These are phyloP conservation scores for Artemia sinica DNA, from an alignment of 2,888 invertebrate genomes.

Conservation along the genomic window DNA sequence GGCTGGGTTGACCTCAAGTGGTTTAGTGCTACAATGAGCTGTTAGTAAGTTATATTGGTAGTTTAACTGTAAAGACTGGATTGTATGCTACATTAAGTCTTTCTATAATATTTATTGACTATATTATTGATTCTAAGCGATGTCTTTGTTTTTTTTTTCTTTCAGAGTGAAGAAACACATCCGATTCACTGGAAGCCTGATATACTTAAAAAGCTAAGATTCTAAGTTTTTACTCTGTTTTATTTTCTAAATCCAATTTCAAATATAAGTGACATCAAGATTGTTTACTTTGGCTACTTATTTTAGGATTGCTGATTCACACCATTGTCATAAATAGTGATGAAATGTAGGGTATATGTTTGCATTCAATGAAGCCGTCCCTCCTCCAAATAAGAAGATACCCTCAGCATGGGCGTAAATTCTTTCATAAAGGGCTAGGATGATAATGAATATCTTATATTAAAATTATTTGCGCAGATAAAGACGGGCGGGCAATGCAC, in stretches of 20 bases:
- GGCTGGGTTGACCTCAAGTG: background rate
- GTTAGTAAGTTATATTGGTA: background rate
- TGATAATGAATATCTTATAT: too few relatives aligned
- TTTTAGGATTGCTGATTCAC: too few relatives aligned
- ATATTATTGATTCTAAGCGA: too few relatives aligned
- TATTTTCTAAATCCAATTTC: slow-evolving; percentile 11
- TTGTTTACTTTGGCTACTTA: too few relatives aligned
- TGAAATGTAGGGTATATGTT: too few relatives aligned
- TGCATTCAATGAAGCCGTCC: too few relatives aligned
- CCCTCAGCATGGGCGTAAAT: too few relatives aligned
- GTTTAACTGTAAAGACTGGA: slow-evolving; percentile 11
- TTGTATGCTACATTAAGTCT: background rate
- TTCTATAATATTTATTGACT: slow-evolving; percentile 2
- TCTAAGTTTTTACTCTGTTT: slow-evolving; percentile 37
- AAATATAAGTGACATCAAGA: background rate
- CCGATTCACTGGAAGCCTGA: slow-evolving; percentile 96
- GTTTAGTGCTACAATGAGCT: background rate
- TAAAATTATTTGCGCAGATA: too few relatives aligned
- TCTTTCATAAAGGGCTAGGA: too few relatives aligned
- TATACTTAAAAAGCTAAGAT: slow-evolving; percentile 75
- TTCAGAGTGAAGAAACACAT: slow-evolving; percentile 74
- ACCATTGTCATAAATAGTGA: too few relatives aligned
- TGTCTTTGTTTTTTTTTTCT: slow-evolving; percentile 26
- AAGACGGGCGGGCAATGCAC: too few relatives aligned
- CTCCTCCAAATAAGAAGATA: too few relatives aligned